Percentiles rank a stretch among this genome's conserved stretches.
phyloP scores from a whole-genome alignment of 64 coral and sea anemone species.

The Orbicella faveolata region DNA sequence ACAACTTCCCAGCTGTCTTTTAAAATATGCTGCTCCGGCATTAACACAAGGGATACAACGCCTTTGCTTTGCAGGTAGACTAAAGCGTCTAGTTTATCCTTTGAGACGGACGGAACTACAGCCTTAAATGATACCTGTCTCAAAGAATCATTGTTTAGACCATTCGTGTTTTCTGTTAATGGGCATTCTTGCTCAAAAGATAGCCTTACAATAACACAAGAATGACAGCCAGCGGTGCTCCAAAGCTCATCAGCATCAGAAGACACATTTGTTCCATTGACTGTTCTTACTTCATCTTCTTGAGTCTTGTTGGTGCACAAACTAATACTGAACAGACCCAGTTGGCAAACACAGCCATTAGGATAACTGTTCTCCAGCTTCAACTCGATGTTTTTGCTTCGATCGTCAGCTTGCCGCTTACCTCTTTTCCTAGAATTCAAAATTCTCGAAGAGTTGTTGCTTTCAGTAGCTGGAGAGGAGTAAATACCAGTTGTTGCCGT shows the following conservation, averaged over 20 bases:
- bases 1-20: constrained; percentile 58
- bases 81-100: constrained; percentile 42
- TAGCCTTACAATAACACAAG: neutral
- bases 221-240: neutral
- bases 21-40: constrained; percentile 5
- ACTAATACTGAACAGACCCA: constrained; percentile 3
- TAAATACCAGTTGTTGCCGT: neutral
- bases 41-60: constrained; percentile 52
- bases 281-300: constrained; percentile 3
- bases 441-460: neutral
- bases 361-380: constrained; percentile 13
- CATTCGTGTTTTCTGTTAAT: neutral
- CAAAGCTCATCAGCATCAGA: neutral
- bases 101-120: constrained; percentile 14
- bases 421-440: neutral
- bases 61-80: constrained; percentile 75
- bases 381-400: neutral
- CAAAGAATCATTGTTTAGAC: neutral
- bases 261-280: neutral
- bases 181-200: neutral
- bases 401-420: neutral
- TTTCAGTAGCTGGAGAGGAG: neutral
- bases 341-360: neutral
- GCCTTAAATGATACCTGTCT: constrained; percentile 31
- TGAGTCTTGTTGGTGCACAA: constrained; percentile 26